Conservation (phyloP, 2,888 invertebrate genomes). For the Plebejus argus region DNA sequence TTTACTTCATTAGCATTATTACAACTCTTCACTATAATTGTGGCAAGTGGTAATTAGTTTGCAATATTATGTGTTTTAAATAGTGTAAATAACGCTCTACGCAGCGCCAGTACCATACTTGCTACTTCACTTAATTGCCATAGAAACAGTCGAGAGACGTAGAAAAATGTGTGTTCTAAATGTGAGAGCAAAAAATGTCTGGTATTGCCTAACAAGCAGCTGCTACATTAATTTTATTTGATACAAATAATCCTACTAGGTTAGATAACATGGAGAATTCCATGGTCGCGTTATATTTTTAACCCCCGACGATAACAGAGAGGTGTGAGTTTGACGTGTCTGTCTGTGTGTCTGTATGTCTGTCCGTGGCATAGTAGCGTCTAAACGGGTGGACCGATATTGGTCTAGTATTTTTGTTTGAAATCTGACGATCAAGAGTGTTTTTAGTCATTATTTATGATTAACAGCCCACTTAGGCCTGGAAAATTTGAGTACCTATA, state of each 20-base stretch:
- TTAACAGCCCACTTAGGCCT: background rate
- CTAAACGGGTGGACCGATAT: no score
- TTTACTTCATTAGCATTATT: background rate
- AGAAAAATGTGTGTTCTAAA: constrained; percentile 7
- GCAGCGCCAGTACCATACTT: background rate
- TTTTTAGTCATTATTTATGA: background rate
- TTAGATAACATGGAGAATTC: constrained; percentile 54
- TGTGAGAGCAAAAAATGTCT: background rate
- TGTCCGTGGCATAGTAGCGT: no score
- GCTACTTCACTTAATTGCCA: constrained; percentile 14
- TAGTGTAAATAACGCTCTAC: background rate
- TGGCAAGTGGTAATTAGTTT: background rate
- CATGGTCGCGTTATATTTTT: constrained; percentile 55
- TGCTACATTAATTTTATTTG: constrained; percentile 34
- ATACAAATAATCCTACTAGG: constrained; percentile 36
- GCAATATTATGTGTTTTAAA: background rate
- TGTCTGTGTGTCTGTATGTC: background rate
- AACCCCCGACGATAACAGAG: background rate
- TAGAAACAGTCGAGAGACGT: constrained; percentile 12
- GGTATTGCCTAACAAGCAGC: constrained; percentile 19
- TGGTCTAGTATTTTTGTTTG: background rate
- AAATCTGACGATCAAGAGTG: no score
- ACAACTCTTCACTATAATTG: background rate
- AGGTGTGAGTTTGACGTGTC: background rate
- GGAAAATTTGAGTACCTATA: no score